Evolutionary conservation across 2,113 vertebrate genomes (phyloP).

Genomic region (Oncorhynchus clarkii): DNA sequence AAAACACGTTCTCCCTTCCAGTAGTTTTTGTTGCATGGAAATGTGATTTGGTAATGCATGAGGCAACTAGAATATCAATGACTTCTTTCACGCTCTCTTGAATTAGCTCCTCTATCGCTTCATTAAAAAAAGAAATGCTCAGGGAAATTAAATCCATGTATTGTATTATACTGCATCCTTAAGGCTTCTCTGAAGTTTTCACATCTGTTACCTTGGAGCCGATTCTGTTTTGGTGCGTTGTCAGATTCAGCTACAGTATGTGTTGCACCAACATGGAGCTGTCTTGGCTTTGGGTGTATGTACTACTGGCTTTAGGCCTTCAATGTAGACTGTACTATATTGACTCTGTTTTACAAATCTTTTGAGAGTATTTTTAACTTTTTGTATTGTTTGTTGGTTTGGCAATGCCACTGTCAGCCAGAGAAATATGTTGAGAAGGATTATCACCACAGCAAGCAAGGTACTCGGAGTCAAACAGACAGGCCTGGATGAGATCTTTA

Average conservation of each 20-base stretch:
- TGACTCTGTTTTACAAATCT: too few species aligned
- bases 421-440: too few species aligned
- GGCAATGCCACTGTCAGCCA: too few species aligned
- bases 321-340: too few species aligned
- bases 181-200: background rate
- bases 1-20: background rate
- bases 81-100: conserved; percentile 24
- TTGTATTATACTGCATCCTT: conserved; percentile 16
- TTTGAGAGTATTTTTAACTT: too few species aligned
- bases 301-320: background rate
- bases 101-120: conserved; percentile 35
- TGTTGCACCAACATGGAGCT: background rate
- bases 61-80: conserved; percentile 58
- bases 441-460: too few species aligned
- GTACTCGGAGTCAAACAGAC: too few species aligned
- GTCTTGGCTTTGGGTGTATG: background rate
- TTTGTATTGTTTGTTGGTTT: too few species aligned
- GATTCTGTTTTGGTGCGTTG: too few species aligned
- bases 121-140: conserved; percentile 42
- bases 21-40: conserved; percentile 27
- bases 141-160: conserved; percentile 24
- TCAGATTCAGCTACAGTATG: background rate
- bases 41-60: conserved; percentile 37
- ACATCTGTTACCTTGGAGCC: background rate
- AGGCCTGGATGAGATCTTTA: too few species aligned